Evolutionary conservation across 2,888 invertebrate species (phyloP).

Genomic region (Dryadula phaetusa): DNA sequence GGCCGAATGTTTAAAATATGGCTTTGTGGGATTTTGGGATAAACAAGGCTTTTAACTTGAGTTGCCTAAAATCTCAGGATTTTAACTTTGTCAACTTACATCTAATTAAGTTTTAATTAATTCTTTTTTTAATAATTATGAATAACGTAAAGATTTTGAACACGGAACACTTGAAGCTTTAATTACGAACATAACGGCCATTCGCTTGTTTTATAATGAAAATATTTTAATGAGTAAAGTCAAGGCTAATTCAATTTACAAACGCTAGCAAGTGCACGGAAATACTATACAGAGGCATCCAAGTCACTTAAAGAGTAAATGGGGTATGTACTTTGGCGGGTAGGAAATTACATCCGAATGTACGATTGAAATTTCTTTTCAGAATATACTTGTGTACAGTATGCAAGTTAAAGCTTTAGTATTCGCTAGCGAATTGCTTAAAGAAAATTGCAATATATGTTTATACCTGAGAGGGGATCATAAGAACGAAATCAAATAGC

Average conservation of each 20-base stretch:
- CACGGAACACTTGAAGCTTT: background rate
- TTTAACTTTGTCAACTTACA: background rate
- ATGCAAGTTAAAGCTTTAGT: slow-evolving; percentile 11
- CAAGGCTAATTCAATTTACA: slow-evolving; percentile 15
- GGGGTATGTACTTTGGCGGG: background rate
- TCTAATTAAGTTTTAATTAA: slow-evolving; percentile 2
- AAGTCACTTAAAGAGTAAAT: background rate
- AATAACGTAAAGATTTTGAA: slow-evolving; percentile 4
- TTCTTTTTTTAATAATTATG: background rate
- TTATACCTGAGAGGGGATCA: slow-evolving; percentile 17
- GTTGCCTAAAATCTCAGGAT: slow-evolving; percentile 7
- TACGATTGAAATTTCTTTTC: background rate
- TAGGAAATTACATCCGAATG: slow-evolving; percentile 1
- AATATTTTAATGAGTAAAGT: slow-evolving; percentile 14
- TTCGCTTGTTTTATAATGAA: slow-evolving; percentile 8
- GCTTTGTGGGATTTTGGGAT: slow-evolving; percentile 32
- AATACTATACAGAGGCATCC: background rate
- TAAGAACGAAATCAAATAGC: slow-evolving; percentile 24
- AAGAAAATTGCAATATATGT: slow-evolving; percentile 21
- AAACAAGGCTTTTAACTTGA: slow-evolving; percentile 18
- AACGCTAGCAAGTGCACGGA: background rate
- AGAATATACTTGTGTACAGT: slow-evolving; percentile 7
- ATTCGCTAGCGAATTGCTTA: slow-evolving; percentile 11
- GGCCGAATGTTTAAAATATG: slow-evolving; percentile 29
- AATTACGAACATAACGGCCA: slow-evolving; percentile 2